Base-by-base conservation (phyloP, 1,140 invertebrate genomes). In the Parapsyche elsis region DNA sequence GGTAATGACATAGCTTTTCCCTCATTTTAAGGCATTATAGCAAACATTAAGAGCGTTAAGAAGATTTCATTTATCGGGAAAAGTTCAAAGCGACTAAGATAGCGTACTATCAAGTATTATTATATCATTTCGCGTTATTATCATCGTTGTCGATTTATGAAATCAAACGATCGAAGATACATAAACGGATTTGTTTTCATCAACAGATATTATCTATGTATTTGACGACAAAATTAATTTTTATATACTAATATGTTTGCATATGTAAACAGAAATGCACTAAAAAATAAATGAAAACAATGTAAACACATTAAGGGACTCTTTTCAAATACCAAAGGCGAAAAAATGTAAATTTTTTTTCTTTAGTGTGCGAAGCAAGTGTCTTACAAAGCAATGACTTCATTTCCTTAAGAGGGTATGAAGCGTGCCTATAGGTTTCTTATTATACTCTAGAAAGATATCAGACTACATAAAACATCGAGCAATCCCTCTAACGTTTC, bases 1-100 rank as follows among this genome's bases (percentile, higher is more conserved):
- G 59, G 71, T 78, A 78, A 78, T 78, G 77, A 78, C 61, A 78
- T 45, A 19, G 77, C 77, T 70, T 78, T 78, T 78, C 77, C 64
- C 71, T 78, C 77, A 78, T 78, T 70, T 78, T 16, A 30, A 49
- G 64, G 61, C 64, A 78, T 78, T 78, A 78, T 26, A 57, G 45
- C 77, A 78, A 78, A 78, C 77, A 78, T 78, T 78, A 78, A 78
- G 77, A 71, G 30, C 45, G 44, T 59, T 71, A 49, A 53, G 77
- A 70, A 59, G 64, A 78, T 78, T 78, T 49, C 77, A 71, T 78
- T 78, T 46, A 78, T 78, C 77, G 77, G 38, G 21, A 59, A 71
- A 78, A 78, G 21, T 78, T 78, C 45, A 71, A 59, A 71, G 46
- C 45, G 67, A 9, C 23, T 38, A 53, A 53, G 71, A 73, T 73